Conservation (phyloP, 2,797 vertebrate species). For the Melopsittacus undulatus region DNA sequence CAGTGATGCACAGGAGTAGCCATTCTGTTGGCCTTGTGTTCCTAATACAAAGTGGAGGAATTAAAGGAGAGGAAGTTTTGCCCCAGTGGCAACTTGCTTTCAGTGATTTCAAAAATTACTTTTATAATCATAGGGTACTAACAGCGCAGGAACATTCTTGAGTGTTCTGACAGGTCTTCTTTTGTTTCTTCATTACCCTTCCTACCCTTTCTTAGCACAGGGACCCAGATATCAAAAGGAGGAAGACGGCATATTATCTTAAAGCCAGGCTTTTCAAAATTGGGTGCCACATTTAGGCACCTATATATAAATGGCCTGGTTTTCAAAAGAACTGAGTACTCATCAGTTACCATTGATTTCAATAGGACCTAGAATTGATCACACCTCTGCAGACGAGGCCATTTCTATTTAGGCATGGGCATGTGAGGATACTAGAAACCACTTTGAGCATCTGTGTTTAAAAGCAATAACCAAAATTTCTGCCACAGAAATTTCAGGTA, state of each 20-base stretch:
- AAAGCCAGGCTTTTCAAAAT: constrained; percentile 47
- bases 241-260: constrained; percentile 18
- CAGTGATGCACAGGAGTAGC: neutral
- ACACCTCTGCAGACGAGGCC: constrained; percentile 39
- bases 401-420: neutral
- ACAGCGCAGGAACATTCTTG: neutral
- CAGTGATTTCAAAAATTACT: neutral
- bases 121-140: neutral
- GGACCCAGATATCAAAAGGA: constrained; percentile 43
- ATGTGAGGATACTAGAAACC: neutral
- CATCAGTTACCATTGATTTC: constrained; percentile 61
- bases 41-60: neutral
- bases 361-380: constrained; percentile 39
- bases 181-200: constrained; percentile 46
- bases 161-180: neutral
- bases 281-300: constrained; percentile 51
- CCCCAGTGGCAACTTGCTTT: neutral
- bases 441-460: neutral
- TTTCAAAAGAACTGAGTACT: constrained; percentile 44
- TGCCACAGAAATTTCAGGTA: neutral
- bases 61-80: neutral
- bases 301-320: constrained; percentile 67
- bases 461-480: neutral
- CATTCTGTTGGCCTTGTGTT: neutral
- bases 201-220: neutral